Base-by-base conservation (phyloP, 2,888 invertebrate genomes). In the Leptinotarsa juncta region DNA sequence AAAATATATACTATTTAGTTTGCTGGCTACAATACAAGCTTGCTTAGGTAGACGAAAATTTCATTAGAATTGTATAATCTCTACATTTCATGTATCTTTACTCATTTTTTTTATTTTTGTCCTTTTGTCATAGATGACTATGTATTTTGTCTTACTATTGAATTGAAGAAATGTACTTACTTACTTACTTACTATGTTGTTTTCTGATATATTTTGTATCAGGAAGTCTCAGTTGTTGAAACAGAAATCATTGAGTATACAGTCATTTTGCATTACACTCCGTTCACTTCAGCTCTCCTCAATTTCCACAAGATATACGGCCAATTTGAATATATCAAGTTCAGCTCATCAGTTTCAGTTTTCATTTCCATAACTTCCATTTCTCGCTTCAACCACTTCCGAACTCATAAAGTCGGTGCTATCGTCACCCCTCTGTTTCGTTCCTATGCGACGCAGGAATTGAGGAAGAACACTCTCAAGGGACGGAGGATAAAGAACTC, bases 271-370 rank as follows among this genome's bases (percentile, higher is more conserved):
- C 26, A 2, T 16, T 0, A 26, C 16, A 62, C 32, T 26, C 10
- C 7, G 57, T 57, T 57, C 23, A 51, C 3, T 32, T 3, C n/a
- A 26, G 26, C 32, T 32, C 5, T 26, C 32, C 26, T 32, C 62
- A 62, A 62, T 62, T 62, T 62, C 32, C 32, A 3, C 32, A 32
- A 62, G 62, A 62, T 32, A 32, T 62, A 62, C 26, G 16, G 62
- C 62, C 62, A 62, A 62, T 62, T 62, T 62, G 62, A 62, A 62
- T 62, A 62, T 62, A 62, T 62, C 62, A 62, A 62, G 62, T 26
- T 16, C 32, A 32, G 26, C 62, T 62, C 62, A 62, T 62, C 62
- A 62, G 62, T 62, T 62, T 62, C 62, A 62, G 62, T 32, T 62
- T 62, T 62, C 62, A 62, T 62, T 62, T 62, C 62, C 62, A 62